These are phyloP conservation scores for Tigriopus californicus DNA, from an alignment of 2,888 invertebrate species.

Conservation along the genomic window DNA sequence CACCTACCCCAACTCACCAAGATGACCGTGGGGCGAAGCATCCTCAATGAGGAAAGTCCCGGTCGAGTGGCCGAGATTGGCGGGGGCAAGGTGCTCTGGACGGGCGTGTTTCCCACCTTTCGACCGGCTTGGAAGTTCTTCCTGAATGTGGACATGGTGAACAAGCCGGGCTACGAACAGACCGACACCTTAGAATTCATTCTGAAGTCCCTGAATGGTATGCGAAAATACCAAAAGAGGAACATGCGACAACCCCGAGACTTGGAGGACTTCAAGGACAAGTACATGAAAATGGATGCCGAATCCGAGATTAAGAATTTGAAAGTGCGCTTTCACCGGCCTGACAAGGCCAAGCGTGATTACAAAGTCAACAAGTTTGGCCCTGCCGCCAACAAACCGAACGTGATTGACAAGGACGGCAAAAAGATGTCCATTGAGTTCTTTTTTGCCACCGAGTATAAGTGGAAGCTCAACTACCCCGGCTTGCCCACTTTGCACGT, in stretches of 20 bases:
- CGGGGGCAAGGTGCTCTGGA: constrained; percentile 72
- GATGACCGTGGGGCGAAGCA: neutral
- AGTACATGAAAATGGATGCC: neutral
- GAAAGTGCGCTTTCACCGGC: neutral
- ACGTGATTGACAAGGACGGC: neutral
- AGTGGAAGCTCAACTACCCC: constrained; percentile 39
- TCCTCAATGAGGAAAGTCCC: neutral
- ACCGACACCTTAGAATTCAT: neutral
- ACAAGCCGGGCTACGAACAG: constrained; percentile 10
- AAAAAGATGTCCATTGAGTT: constrained; percentile 20
- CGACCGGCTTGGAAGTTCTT: constrained; percentile 70
- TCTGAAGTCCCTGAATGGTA: neutral
- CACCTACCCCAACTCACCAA: neutral
- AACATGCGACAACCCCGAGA: no score
- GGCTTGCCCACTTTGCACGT: constrained; percentile 69
- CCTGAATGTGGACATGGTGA: constrained; percentile 55
- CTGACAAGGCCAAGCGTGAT: constrained; percentile 1
- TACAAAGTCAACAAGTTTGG: constrained; percentile 3
- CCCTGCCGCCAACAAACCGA: neutral
- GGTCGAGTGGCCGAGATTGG: constrained; percentile 39
- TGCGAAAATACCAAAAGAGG: neutral
- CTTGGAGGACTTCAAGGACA: neutral
- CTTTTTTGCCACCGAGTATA: constrained; percentile 37
- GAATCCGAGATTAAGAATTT: neutral
- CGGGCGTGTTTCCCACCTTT: constrained; percentile 80